Conservation (phyloP, 2,797 vertebrate genomes). For the Clarias platycephalus region DNA sequence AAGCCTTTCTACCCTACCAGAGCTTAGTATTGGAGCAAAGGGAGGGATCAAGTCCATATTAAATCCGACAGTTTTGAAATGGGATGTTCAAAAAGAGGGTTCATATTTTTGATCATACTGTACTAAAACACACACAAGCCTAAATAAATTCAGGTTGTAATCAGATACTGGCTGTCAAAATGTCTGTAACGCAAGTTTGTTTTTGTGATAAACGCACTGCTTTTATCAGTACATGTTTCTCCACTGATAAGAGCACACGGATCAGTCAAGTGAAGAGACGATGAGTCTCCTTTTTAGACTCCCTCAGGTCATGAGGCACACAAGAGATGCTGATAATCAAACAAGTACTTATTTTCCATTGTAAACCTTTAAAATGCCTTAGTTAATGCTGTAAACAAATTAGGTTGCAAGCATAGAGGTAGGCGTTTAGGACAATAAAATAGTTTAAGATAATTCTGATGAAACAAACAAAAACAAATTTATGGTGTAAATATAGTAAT, state of each 20-base stretch:
- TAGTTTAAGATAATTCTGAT: neutral
- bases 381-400: neutral
- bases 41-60: too few relatives aligned
- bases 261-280: neutral
- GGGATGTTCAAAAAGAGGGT: too few relatives aligned
- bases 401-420: too few relatives aligned
- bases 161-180: neutral
- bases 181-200: neutral
- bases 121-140: neutral
- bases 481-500: neutral
- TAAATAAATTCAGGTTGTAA: neutral
- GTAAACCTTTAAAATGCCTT: neutral
- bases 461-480: neutral
- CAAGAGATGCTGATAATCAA: neutral
- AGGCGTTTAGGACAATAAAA: neutral
- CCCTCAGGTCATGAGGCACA: neutral
- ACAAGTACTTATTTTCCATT: neutral
- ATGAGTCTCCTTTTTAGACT: neutral
- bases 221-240: neutral
- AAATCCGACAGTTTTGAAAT: too few relatives aligned
- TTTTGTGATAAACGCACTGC: neutral
- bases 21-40: too few relatives aligned
- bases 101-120: neutral
- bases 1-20: too few relatives aligned
- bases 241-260: neutral